A percentile compares a stretch with the other conserved stretches of the same genome.
These are phyloP conservation scores for Gonioctena quinquepunctata DNA, from an alignment of 1,140 invertebrate genomes.

Conservation along the genomic window DNA sequence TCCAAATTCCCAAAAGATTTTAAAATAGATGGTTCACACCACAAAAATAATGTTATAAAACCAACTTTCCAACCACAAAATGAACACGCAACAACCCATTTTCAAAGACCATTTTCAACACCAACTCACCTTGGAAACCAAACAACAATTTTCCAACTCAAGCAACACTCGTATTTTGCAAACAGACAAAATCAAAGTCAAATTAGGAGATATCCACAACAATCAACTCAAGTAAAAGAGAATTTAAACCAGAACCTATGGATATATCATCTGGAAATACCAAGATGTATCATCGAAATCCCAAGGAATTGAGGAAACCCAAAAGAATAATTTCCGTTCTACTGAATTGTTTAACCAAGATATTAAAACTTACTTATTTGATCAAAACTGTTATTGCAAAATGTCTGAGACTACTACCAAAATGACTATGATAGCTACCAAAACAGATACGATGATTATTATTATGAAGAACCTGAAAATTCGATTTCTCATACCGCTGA, in stretches of 20 bases:
- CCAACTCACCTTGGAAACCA: neutral
- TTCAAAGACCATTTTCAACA: neutral
- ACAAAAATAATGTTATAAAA: neutral
- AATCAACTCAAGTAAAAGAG: neutral
- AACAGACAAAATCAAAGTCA: neutral
- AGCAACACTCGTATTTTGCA: neutral
- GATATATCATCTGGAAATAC: neutral
- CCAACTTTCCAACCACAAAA: neutral
- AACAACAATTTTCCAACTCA: neutral
- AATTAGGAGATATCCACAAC: neutral
- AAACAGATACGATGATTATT: neutral
- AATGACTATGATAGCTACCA: too few species aligned
- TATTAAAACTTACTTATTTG: neutral
- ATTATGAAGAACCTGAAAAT: too few species aligned
- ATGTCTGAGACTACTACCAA: too few species aligned
- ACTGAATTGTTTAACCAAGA: neutral
- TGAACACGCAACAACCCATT: neutral
- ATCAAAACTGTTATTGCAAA: neutral
- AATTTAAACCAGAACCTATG: neutral
- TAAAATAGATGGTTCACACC: neutral
- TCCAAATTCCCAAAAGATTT: neutral
- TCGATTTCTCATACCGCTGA: too few species aligned
- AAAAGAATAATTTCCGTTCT: neutral
- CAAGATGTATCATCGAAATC: neutral
- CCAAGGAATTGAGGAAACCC: neutral